Evolutionary conservation across 2,113 vertebrate species (phyloP).

Genomic region (Bubo scandiacus): DNA sequence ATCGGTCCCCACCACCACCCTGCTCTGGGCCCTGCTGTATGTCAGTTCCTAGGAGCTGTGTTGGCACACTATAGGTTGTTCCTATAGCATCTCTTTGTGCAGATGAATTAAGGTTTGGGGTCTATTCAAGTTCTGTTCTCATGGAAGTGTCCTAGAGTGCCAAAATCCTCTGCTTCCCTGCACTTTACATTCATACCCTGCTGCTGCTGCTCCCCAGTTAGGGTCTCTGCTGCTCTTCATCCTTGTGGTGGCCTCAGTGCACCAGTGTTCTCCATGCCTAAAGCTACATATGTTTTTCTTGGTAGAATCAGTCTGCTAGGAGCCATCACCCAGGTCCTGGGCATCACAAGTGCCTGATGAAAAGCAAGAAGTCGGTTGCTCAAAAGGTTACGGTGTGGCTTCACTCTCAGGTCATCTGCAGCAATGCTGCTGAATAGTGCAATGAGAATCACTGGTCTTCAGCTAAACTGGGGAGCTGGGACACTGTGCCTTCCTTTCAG

Average conservation of each 20-base stretch:
- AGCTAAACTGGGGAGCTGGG: not conserved
- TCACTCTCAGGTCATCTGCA: not conserved
- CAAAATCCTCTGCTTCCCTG: not conserved
- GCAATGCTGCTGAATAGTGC: not conserved
- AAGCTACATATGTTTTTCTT: not conserved
- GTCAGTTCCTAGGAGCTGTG: not conserved
- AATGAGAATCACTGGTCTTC: not conserved
- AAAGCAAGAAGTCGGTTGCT: not conserved
- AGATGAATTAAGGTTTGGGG: not conserved
- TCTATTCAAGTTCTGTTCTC: not conserved
- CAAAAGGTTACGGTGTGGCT: not conserved
- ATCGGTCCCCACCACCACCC: fast-evolving
- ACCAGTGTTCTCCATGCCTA: not conserved
- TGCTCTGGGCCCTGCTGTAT: not conserved
- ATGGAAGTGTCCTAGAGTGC: not conserved
- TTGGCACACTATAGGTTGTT: not conserved
- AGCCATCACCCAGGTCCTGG: not conserved
- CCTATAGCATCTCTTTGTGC: not conserved
- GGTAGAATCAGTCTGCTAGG: not conserved
- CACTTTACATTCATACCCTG: not conserved
- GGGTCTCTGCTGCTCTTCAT: not conserved
- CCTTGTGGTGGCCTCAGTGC: not conserved
- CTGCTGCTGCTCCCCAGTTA: not conserved
- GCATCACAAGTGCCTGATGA: not conserved
- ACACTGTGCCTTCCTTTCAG: not conserved